phyloP scores from a whole-genome alignment of 2,113 vertebrate genomes.

The Scopus umbretta region DNA sequence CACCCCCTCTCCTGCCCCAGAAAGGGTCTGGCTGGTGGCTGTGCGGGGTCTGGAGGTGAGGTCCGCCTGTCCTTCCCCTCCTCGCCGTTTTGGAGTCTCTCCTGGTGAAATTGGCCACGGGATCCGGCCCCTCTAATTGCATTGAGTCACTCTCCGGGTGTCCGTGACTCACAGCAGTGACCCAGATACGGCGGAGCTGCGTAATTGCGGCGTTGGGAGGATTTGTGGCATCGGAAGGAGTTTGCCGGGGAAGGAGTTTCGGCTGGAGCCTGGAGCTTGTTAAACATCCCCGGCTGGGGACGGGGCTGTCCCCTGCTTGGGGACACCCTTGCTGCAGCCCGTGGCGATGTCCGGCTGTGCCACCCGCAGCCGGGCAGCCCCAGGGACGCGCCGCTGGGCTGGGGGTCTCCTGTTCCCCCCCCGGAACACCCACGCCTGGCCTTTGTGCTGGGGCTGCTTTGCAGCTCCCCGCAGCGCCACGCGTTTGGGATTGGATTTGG shows the following conservation, averaged over 20 bases:
- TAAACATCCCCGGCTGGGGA: neutral
- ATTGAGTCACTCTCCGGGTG: constrained; percentile 52
- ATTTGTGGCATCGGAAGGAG: neutral
- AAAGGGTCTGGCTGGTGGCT: neutral
- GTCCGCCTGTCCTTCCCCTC: neutral
- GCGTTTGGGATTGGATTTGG: neutral
- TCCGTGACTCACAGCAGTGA: constrained; percentile 48
- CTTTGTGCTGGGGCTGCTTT: neutral
- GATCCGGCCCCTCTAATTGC: neutral
- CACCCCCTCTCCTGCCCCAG: neutral
- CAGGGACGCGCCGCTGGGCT: fast-evolving
- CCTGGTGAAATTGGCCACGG: neutral
- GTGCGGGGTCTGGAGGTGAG: neutral
- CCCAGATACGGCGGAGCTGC: constrained; percentile 27
- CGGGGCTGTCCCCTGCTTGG: neutral
- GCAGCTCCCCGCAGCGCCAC: fast-evolving
- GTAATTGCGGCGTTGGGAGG: neutral
- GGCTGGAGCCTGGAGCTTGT: neutral
- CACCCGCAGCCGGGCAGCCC: neutral
- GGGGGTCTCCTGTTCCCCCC: neutral
- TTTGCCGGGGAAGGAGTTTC: neutral
- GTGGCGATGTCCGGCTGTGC: neutral
- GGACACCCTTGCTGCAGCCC: neutral
- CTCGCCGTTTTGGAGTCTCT: neutral
- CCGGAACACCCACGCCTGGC: neutral